Base-by-base conservation (phyloP, 2,797 vertebrate genomes). In the Tangara arthus region DNA sequence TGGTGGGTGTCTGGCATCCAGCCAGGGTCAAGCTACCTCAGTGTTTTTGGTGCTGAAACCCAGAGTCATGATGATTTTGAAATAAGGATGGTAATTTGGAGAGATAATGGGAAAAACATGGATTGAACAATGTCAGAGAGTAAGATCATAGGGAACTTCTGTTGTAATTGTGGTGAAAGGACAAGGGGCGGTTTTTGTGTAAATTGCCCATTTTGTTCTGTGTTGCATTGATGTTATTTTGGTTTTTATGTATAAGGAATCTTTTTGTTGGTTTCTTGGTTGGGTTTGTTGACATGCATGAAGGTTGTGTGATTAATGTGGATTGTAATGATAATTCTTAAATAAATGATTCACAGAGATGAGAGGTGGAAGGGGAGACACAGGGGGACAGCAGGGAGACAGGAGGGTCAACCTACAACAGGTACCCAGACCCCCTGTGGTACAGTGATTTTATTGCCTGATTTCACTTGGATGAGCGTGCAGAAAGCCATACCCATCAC, bases 21-120 rank as follows among this genome's bases (percentile, higher is more conserved):
- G 53, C 5, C 34, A 41, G 15, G 18, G 18, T 35, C 18, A 75
- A 26, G 1, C 30, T 26, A 1, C 6, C 11, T 1, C 12, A 19
- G 39, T 3, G 0, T 15, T 66, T 53, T 23, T 47, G 41, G 30
- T 27, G 34, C 46, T 46, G 26, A 60, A 60, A 60, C 22, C 12
- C 5, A 2, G 22, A 19, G 28, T 42, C 32, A 12, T 23, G 32
- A 55, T 15, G 30, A 55, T 35, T 81, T 81, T 41, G 41, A 53
- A 6, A 41, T 16, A 46, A 34, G 12, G 15, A 11, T 47, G 17
- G 12, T 23, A 46, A 61, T 0, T 61, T 27, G 61, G 18, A 28
- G 18, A 55, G 55, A 22, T 17, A 53, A 6, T 53, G 55, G 39
- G 13, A 5, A 53, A 68, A 81, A 75, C 12, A 47, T 9, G 19